phyloP scores from a whole-genome alignment of 2,888 invertebrate species.

The Drosophila dives region DNA sequence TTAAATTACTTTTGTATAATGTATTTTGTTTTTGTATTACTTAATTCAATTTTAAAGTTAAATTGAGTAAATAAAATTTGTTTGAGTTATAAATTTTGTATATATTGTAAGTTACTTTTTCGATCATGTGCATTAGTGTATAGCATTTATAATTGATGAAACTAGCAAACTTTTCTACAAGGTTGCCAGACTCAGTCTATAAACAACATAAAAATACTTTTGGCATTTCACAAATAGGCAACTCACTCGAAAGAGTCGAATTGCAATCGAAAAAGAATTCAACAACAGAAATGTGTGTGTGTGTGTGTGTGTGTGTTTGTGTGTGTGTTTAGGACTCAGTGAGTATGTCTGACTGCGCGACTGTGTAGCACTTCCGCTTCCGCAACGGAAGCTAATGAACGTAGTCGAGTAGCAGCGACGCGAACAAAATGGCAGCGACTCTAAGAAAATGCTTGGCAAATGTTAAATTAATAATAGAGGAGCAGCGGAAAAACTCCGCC shows the following conservation, averaged over 20 bases:
- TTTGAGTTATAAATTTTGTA: neutral
- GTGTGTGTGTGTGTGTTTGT: too few relatives aligned
- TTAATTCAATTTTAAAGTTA: too few relatives aligned
- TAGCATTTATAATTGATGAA: neutral
- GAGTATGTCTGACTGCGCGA: slow-evolving; percentile 77
- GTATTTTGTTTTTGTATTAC: too few relatives aligned
- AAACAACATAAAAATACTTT: slow-evolving; percentile 57
- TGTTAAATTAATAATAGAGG: slow-evolving; percentile 73
- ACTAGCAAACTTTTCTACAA: slow-evolving; percentile 14
- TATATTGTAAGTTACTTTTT: neutral
- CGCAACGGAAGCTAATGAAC: slow-evolving; percentile 77
- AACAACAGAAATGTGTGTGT: neutral
- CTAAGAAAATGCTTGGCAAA: slow-evolving; percentile 66
- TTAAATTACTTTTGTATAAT: too few relatives aligned
- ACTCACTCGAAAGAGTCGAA: slow-evolving; percentile 50
- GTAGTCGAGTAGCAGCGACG: slow-evolving; percentile 51
- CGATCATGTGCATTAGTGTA: neutral
- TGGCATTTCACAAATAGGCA: slow-evolving; percentile 52
- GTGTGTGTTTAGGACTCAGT: slow-evolving; percentile 41
- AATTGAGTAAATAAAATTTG: neutral
- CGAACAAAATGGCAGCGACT: slow-evolving; percentile 56
- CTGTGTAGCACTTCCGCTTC: slow-evolving; percentile 78
- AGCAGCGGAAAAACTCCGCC: slow-evolving; percentile 56
- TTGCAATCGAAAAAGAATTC: slow-evolving; percentile 51
- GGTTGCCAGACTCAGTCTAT: slow-evolving; percentile 26